These are phyloP conservation scores for Temnothorax curvispinosus DNA, from an alignment of 1,140 invertebrate species.

Conservation along the genomic window DNA sequence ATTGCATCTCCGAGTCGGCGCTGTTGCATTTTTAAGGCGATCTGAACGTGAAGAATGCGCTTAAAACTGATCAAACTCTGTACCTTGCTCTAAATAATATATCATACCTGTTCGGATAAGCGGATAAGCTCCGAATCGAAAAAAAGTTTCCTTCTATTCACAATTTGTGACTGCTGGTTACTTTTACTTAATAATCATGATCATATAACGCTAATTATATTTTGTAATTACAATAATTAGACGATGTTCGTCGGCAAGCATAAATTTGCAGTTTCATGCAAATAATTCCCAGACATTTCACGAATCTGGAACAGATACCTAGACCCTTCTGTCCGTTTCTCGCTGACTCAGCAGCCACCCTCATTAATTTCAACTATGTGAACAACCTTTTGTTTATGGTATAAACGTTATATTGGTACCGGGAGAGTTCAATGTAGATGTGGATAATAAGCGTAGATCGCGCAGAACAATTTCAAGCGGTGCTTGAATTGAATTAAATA, in stretches of 20 bases:
- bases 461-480: not conserved
- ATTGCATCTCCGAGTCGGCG: not conserved
- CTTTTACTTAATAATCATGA: not conserved
- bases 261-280: not conserved
- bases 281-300: slow-evolving; percentile 8
- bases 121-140: not conserved
- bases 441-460: not conserved
- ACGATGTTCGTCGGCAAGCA: not conserved
- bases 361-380: slow-evolving; percentile 17
- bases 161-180: not conserved
- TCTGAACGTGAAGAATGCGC: not conserved
- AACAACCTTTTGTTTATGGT: slow-evolving; percentile 20
- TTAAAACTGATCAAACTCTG: not conserved
- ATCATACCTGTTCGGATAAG: not conserved
- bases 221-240: not conserved
- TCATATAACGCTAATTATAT: not conserved
- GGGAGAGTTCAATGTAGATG: not conserved
- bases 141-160: not conserved
- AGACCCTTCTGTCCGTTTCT: not conserved
- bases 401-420: not conserved
- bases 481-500: not conserved
- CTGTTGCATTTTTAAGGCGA: not conserved
- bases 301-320: not conserved
- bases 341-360: not conserved
- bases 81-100: not conserved